These are phyloP conservation scores for Pteria penguin DNA, from an alignment of 2,888 invertebrate genomes.

Conservation along the genomic window DNA sequence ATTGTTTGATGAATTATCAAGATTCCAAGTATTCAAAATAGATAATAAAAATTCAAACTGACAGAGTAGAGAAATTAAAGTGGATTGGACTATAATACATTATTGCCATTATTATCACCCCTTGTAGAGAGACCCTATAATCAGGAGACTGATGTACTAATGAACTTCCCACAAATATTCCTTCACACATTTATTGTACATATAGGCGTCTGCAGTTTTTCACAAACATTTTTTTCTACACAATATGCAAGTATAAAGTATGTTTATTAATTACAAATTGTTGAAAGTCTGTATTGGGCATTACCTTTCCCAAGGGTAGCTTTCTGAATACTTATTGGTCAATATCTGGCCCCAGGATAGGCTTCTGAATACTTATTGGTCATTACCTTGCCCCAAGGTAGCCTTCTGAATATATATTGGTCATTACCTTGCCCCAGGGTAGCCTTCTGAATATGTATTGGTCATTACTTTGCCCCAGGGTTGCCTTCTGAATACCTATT, in stretches of 20 bases:
- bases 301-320: not conserved
- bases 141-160: too few relatives aligned
- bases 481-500: constrained; percentile 98
- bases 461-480: constrained; percentile 89
- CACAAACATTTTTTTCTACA: too few relatives aligned
- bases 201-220: too few relatives aligned
- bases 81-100: too few relatives aligned
- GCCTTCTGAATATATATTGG: not conserved
- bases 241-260: not conserved
- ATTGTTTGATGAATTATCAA: too few relatives aligned
- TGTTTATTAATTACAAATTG: not conserved
- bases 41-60: too few relatives aligned
- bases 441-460: constrained; percentile 89
- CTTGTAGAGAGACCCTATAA: too few relatives aligned
- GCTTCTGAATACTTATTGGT: constrained; percentile 89
- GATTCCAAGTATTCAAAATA: too few relatives aligned
- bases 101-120: too few relatives aligned
- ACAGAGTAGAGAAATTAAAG: too few relatives aligned
- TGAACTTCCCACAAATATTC: too few relatives aligned
- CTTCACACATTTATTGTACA: too few relatives aligned
- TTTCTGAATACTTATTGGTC: not conserved
- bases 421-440: not conserved
- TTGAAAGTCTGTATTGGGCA: not conserved
- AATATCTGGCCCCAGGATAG: not conserved
- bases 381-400: not conserved